phyloP scores from a whole-genome alignment of 2,113 vertebrate genomes.

The Crotalus tigris region DNA sequence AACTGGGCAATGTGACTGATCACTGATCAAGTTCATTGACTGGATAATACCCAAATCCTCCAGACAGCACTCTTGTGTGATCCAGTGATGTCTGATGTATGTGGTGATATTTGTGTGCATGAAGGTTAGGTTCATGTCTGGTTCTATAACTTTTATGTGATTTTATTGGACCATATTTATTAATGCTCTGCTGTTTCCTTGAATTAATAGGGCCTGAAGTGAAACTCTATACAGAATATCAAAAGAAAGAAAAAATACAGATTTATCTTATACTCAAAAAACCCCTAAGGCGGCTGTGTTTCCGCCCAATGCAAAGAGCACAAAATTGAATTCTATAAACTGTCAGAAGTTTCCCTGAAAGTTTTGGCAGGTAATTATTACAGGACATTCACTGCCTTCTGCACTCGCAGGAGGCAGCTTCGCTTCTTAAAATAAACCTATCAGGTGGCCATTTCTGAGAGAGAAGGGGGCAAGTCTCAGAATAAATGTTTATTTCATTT shows the following conservation, averaged over 20 bases:
- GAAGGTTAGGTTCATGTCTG: background rate
- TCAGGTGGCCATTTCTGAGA: conserved; percentile 11
- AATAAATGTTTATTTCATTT: background rate
- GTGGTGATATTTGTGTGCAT: background rate
- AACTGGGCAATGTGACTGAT: too few species aligned
- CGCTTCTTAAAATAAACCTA: background rate
- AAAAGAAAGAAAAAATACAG: background rate
- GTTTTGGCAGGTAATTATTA: conserved; percentile 22
- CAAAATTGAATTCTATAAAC: conserved; percentile 27
- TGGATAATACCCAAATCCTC: background rate
- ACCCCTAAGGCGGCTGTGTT: background rate
- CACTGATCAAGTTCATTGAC: too few species aligned
- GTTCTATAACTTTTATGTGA: background rate
- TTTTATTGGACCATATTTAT: background rate
- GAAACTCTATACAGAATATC: background rate
- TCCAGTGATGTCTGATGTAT: background rate
- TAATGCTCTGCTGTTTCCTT: background rate
- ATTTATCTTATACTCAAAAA: background rate
- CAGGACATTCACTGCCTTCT: background rate
- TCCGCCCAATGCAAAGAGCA: background rate
- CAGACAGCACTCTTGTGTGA: background rate
- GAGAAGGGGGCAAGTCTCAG: background rate
- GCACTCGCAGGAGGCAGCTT: background rate
- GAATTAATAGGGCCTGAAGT: background rate
- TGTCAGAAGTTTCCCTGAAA: conserved; percentile 7